Conservation (phyloP, 2,113 vertebrate genomes). For the Cheilinus undulatus region DNA sequence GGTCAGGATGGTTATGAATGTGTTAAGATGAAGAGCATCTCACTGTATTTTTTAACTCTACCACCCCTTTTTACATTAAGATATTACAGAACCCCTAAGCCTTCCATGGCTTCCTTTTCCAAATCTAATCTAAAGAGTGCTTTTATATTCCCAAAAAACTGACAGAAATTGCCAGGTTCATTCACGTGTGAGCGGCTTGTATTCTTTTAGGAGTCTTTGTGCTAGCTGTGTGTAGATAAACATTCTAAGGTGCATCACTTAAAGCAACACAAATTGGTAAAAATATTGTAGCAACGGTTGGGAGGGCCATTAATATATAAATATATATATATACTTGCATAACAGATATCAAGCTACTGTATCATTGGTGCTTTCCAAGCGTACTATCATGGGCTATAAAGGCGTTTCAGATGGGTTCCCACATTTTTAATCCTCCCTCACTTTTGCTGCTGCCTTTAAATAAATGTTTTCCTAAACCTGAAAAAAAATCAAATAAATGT, state of each 20-base stretch:
- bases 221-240: constrained; percentile 66
- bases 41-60: constrained; percentile 35
- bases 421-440: constrained; percentile 32
- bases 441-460: constrained; percentile 67
- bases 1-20: constrained; percentile 86
- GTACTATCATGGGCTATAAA: constrained; percentile 44
- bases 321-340: constrained; percentile 1
- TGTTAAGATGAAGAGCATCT: constrained; percentile 75
- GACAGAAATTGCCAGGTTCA: constrained; percentile 14
- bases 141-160: constrained; percentile 80
- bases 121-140: constrained; percentile 84
- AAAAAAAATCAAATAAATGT: no score
- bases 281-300: constrained; percentile 35
- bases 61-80: constrained; percentile 60
- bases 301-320: constrained; percentile 54
- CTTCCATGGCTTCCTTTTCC: constrained; percentile 61
- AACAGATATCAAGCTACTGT: constrained; percentile 36
- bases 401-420: constrained; percentile 31
- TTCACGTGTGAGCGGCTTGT: constrained; percentile 49
- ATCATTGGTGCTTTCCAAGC: constrained; percentile 44
- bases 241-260: constrained; percentile 66
- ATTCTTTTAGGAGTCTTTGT: constrained; percentile 48
- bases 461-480: constrained; percentile 62
- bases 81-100: constrained; percentile 24
- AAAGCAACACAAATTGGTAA: constrained; percentile 28